Evolutionary conservation across 2,888 invertebrate species (phyloP), one percentile per base, ranked within the genome.

Genomic region (Crioceris asparagi): DNA sequence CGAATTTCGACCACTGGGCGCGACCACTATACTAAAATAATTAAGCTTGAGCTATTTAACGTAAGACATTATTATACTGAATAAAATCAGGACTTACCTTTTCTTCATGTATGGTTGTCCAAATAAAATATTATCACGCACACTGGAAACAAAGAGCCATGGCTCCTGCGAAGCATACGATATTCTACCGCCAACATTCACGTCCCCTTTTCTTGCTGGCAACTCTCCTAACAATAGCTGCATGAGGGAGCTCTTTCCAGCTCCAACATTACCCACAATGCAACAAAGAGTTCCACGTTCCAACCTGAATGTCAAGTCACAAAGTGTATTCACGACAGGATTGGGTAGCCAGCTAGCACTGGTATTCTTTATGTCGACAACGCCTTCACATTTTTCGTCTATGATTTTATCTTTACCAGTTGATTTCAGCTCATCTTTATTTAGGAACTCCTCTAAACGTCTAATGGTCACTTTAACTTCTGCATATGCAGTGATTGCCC

Each of bases 51-150:
- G n/a, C n/a, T n/a, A n/a, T n/a, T n/a, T n/a, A n/a, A n/a, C n/a
- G n/a, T n/a, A n/a, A n/a, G n/a, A 21, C 10, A 21, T 30, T 12
- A 14, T 10, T 21, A 27, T 8, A 8, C 5, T 7, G 7, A 11
- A 27, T 7, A 27, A 26, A 15, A 29, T 5, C 8, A 8, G 3
- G 17, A 23, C 38, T 32, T 64, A 67, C 32, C 71, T 67, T 11
- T 67, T 55, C 46, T 70, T 68, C 41, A 75, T 69, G 50, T 71
- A 79, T 0, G 72, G 68, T 45, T 72, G 66, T 0, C 86, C 87
- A 59, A 90, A 88, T 7, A 84, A 64, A 40, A 91, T 83, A 57
- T 91, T 91, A 51, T 85, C 79, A 30, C 79, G 67, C 1, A 91
- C 72, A 3, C 77, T 76, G 1, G 75, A 77, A 0, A 75, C 72